Evolutionary conservation across 2,888 invertebrate species (phyloP).

Genomic region (Mellilla xanthometata): DNA sequence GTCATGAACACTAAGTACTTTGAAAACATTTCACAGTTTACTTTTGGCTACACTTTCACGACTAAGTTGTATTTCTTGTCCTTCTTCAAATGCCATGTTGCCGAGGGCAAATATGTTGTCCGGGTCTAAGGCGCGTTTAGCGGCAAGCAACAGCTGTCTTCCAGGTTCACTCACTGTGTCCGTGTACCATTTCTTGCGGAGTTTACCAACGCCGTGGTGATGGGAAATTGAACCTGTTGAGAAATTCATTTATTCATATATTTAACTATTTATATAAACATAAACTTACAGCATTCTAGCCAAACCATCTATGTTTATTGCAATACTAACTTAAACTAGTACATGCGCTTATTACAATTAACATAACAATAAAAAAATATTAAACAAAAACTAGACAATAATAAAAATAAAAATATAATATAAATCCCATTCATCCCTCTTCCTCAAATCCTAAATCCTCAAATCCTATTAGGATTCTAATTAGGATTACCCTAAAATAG

Average conservation of each 20-base stretch:
- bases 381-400: too few species aligned
- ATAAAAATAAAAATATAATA: too few species aligned
- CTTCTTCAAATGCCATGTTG: conserved; percentile 82
- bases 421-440: too few species aligned
- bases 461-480: too few species aligned
- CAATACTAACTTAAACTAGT: too few species aligned
- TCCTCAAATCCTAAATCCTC: too few species aligned
- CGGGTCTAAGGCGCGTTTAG: conserved; percentile 95
- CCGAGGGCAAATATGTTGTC: conserved; percentile 96
- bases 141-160: conserved; percentile 88
- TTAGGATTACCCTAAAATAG: too few species aligned
- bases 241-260: background rate
- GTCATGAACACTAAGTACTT: background rate
- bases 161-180: conserved; percentile 93
- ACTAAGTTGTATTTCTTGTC: conserved; percentile 25
- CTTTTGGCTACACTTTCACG: conserved; percentile 42
- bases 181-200: conserved; percentile 93
- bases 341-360: too few species aligned
- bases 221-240: conserved; percentile 91
- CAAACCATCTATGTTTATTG: too few species aligned
- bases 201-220: conserved; percentile 98
- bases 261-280: too few species aligned
- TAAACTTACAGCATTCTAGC: too few species aligned
- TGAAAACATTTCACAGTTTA: conserved; percentile 53
- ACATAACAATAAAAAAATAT: too few species aligned